These are phyloP conservation scores for Eucera pruinosa DNA, from an alignment of 2,888 invertebrate genomes.

Conservation along the genomic window DNA sequence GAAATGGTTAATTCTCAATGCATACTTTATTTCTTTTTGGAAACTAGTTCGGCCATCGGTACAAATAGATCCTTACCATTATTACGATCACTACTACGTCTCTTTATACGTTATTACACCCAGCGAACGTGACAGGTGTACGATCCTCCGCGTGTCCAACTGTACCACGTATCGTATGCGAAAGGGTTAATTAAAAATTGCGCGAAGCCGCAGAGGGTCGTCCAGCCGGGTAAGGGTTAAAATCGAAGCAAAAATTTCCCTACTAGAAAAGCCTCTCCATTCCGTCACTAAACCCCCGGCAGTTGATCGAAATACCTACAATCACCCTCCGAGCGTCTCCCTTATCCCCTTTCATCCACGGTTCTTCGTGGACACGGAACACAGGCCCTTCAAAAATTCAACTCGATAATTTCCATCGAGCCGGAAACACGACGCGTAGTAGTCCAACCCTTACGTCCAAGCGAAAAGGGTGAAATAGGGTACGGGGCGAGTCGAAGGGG, in stretches of 20 bases:
- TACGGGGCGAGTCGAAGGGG: conserved; percentile 1
- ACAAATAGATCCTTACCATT: no score
- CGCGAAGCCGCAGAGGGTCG: no score
- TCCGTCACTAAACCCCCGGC: background rate
- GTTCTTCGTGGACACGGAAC: conserved; percentile 25
- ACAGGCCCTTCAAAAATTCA: conserved; percentile 55
- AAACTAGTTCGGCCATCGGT: no score
- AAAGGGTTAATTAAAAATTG: no score
- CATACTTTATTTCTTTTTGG: no score
- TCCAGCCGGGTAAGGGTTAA: no score
- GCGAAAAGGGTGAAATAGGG: background rate
- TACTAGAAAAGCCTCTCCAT: background rate
- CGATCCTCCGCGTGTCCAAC: no score
- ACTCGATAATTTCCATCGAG: conserved; percentile 67
- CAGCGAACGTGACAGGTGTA: no score
- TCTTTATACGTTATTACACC: no score
- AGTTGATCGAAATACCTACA: conserved; percentile 16
- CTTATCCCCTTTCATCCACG: background rate
- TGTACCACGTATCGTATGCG: no score
- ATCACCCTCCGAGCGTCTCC: background rate
- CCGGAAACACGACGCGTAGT: conserved; percentile 39
- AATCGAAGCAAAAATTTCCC: conserved; percentile 2
- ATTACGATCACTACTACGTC: no score
- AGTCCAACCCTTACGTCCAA: conserved; percentile 64
- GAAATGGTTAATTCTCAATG: no score